phyloP scores from a whole-genome alignment of 2,797 vertebrate genomes.

The Poeciliopsis presidionis region DNA sequence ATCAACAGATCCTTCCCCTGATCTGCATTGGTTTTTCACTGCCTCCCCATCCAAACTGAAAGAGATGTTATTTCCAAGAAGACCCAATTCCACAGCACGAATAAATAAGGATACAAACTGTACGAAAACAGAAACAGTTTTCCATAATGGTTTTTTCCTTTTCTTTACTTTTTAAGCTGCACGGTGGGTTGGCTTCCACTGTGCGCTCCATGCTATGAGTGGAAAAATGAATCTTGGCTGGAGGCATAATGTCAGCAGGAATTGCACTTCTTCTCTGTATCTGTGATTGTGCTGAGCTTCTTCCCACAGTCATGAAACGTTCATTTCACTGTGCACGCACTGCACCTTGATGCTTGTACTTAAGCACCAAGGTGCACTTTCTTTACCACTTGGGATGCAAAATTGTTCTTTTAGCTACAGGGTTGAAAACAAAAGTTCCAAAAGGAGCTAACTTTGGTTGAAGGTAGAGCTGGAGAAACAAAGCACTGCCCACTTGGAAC shows the following conservation, averaged over 20 bases:
- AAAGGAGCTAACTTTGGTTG: neutral
- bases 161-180: neutral
- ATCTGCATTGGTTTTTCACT: neutral
- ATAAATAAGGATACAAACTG: neutral
- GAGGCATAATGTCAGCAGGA: neutral
- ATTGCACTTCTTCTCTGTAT: constrained; percentile 1
- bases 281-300: neutral
- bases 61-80: neutral
- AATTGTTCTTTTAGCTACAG: neutral
- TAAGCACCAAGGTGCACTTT: neutral
- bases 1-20: neutral
- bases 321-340: neutral
- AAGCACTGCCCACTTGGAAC: neutral
- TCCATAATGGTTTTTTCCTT: neutral
- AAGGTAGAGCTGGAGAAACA: neutral
- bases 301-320: neutral
- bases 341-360: neutral
- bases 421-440: neutral
- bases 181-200: neutral
- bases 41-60: neutral
- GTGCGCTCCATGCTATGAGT: neutral
- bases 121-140: neutral
- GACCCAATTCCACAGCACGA: neutral
- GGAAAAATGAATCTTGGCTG: neutral
- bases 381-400: neutral